Conservation (phyloP, 30 jellyfish, hydroid and myxozoan genomes). For the Chironex yamaguchii region DNA sequence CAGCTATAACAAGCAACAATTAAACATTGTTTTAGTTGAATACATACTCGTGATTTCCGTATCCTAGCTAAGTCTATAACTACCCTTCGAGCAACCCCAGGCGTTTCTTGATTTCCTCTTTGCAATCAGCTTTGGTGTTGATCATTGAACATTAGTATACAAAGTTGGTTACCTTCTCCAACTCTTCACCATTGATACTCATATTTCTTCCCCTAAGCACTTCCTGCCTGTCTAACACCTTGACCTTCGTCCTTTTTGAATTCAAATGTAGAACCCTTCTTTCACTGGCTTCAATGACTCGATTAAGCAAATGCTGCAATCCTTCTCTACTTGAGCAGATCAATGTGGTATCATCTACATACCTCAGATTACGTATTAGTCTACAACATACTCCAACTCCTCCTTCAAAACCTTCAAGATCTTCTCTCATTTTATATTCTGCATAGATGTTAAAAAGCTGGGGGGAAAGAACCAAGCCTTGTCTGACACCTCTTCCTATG, state of each 20-base stretch:
- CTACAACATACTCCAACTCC: slow-evolving; percentile 13
- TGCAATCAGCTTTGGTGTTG: too few relatives aligned
- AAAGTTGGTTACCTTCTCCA: too few relatives aligned
- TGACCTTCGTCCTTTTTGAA: slow-evolving; percentile 6
- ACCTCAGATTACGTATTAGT: slow-evolving; percentile 1
- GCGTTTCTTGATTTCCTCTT: too few relatives aligned
- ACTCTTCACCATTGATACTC: too few relatives aligned
- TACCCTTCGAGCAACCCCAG: too few relatives aligned
- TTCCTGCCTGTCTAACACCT: slow-evolving; percentile 20
- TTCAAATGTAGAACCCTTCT: background rate
- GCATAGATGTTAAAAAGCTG: slow-evolving; percentile 21
- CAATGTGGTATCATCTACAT: slow-evolving; percentile 29
- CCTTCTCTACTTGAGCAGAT: background rate
- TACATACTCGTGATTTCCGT: too few relatives aligned
- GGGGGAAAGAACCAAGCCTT: slow-evolving; percentile 37
- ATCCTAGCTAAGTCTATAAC: too few relatives aligned
- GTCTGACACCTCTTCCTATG: slow-evolving; percentile 27
- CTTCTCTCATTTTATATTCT: slow-evolving; percentile 23
- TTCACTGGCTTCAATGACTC: background rate
- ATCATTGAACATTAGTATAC: too few relatives aligned
- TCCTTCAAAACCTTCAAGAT: background rate
- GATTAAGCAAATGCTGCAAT: background rate
- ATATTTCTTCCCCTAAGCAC: too few relatives aligned
- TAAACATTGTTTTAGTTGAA: too few relatives aligned
- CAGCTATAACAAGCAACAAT: too few relatives aligned